A percentile compares a stretch with the other conserved stretches of the same genome.
Evolutionary conservation across 2,113 vertebrate species (phyloP).

Genomic region (Anoura caudifer): DNA sequence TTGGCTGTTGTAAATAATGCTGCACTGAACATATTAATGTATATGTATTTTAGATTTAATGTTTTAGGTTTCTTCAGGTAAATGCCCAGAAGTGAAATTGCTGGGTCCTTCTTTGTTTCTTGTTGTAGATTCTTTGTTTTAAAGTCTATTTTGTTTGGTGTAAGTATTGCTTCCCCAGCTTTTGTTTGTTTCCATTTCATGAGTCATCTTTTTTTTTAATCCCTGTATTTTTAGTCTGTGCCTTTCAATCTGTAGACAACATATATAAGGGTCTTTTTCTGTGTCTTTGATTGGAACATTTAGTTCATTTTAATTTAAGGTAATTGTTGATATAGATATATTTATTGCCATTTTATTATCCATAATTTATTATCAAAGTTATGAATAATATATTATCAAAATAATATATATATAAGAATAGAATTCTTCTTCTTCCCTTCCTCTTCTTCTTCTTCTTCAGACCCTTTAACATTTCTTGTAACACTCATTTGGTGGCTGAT

Average conservation of each 20-base stretch:
- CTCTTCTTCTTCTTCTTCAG: neutral
- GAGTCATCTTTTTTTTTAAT: neutral
- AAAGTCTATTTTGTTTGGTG: neutral
- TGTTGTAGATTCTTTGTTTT: neutral
- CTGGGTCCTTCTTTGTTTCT: neutral
- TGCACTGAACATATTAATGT: neutral
- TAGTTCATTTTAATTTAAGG: neutral
- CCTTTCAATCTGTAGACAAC: neutral
- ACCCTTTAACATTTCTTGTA: neutral
- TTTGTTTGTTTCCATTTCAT: neutral
- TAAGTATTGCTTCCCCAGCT: neutral
- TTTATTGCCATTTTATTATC: neutral
- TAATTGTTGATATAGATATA: neutral
- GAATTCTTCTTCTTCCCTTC: no score
- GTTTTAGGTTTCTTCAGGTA: neutral
- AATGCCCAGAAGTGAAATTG: neutral
- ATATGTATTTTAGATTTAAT: neutral
- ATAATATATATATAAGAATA: no score
- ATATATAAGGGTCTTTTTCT: neutral
- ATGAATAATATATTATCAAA: no score
- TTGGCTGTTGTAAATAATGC: neutral
- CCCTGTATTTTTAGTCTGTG: neutral
- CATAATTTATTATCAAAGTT: no score
- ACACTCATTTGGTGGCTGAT: neutral
- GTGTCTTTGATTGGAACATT: neutral